phyloP scores from a whole-genome alignment of 2,888 invertebrate species.

The Morinoia aosen region DNA sequence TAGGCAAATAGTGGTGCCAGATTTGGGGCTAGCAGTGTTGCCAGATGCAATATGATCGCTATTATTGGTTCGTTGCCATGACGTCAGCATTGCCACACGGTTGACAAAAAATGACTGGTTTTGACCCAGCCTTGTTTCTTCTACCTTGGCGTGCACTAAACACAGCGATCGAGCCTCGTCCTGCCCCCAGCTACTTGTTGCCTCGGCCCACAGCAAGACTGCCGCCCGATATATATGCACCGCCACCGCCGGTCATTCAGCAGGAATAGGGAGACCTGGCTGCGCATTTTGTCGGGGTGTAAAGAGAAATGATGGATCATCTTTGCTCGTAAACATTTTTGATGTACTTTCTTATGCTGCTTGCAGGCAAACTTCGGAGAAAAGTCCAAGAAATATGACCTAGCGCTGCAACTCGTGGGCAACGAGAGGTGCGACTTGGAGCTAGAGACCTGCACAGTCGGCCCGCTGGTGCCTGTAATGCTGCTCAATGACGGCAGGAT shows the following conservation, averaged over 20 bases:
- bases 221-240: neutral
- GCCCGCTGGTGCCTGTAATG: too few relatives aligned
- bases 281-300: neutral
- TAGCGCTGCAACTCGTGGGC: neutral
- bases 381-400: neutral
- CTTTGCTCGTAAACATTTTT: slow-evolving; percentile 1
- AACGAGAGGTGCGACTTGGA: neutral
- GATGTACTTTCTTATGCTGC: neutral
- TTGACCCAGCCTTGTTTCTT: too few relatives aligned
- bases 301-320: neutral
- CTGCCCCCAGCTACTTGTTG: neutral
- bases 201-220: too few relatives aligned
- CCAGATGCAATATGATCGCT: too few relatives aligned
- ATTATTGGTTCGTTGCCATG: too few relatives aligned
- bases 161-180: neutral
- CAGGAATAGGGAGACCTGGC: neutral
- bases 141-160: neutral
- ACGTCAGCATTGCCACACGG: too few relatives aligned
- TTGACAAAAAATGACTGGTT: too few relatives aligned
- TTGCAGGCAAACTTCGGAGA: neutral
- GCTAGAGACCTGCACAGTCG: too few relatives aligned
- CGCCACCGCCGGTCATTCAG: neutral
- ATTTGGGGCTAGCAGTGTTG: too few relatives aligned
- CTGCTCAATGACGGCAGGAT: too few relatives aligned
- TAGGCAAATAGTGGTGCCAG: too few relatives aligned